These are phyloP conservation scores for Anisognathus igniventris DNA, from an alignment of 2,797 vertebrate genomes.

Conservation along the genomic window DNA sequence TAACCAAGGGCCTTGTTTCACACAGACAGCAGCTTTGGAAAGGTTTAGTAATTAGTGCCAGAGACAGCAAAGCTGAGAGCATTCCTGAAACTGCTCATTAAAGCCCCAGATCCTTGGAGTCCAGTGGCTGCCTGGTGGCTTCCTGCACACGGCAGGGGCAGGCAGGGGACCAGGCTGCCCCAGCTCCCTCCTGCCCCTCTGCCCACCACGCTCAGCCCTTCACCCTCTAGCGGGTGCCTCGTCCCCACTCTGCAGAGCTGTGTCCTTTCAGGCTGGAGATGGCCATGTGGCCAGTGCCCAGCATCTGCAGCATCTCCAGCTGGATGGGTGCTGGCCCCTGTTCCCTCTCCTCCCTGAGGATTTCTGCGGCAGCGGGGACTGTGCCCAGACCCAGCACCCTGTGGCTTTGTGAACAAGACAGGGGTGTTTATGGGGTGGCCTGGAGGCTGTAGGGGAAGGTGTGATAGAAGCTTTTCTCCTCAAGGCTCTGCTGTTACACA, in stretches of 20 bases:
- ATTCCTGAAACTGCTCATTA: neutral
- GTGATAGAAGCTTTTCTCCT: neutral
- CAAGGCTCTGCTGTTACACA: neutral
- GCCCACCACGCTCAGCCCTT: fast-evolving
- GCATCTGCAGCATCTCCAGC: neutral
- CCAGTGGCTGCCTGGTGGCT: neutral
- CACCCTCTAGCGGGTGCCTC: fast-evolving
- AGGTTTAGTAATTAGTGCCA: neutral
- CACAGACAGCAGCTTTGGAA: neutral
- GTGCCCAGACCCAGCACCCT: fast-evolving
- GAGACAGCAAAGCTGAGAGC: neutral
- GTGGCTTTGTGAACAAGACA: fast-evolving
- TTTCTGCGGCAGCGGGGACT: fast-evolving
- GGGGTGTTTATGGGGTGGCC: neutral
- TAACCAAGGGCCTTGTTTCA: neutral
- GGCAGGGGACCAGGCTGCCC: neutral
- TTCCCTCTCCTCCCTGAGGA: fast-evolving
- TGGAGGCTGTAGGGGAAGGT: neutral
- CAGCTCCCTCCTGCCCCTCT: neutral
- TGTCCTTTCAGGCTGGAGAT: neutral
- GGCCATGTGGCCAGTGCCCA: neutral
- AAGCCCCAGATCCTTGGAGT: neutral
- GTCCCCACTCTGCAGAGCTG: neutral
- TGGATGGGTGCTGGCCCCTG: neutral
- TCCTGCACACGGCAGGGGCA: neutral